Evolutionary conservation across 2,888 invertebrate genomes (phyloP).

Genomic region (Arctia plantaginis): DNA sequence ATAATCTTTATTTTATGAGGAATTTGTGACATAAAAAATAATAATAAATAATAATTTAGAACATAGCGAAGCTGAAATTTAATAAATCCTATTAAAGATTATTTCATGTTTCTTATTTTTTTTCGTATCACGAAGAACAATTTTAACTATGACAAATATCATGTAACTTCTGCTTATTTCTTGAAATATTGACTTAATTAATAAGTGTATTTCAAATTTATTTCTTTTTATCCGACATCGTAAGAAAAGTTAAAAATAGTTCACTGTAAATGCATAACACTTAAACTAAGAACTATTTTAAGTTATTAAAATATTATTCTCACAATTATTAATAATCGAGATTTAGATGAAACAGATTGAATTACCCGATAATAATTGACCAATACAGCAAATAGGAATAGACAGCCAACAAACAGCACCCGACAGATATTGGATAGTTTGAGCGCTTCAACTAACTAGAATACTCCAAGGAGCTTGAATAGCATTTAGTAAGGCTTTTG

Average conservation of each 20-base stretch:
- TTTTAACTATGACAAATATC: background rate
- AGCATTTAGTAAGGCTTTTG: slow-evolving; percentile 28
- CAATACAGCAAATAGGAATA: slow-evolving; percentile 30
- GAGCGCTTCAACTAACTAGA: slow-evolving; percentile 19
- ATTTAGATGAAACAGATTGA: slow-evolving; percentile 19
- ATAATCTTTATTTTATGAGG: background rate
- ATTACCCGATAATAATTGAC: slow-evolving; percentile 28
- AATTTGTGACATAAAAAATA: background rate
- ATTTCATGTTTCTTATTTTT: background rate
- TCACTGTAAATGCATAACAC: background rate
- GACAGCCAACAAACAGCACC: slow-evolving; percentile 22
- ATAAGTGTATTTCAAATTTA: too few relatives aligned
- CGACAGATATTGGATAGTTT: slow-evolving; percentile 35
- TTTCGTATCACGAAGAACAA: background rate
- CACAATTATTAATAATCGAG: background rate
- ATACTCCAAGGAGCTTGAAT: slow-evolving; percentile 26
- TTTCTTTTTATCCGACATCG: too few relatives aligned
- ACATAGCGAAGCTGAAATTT: too few relatives aligned
- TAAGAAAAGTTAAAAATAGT: background rate
- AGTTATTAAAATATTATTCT: background rate
- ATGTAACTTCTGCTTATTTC: too few relatives aligned
- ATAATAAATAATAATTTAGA: background rate
- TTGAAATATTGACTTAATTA: too few relatives aligned
- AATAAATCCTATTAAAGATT: too few relatives aligned
- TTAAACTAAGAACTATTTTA: too few relatives aligned